Base-by-base conservation (phyloP, 37 sponge, comb jelly and placozoan genomes). In the Aplysina aerophoba region DNA sequence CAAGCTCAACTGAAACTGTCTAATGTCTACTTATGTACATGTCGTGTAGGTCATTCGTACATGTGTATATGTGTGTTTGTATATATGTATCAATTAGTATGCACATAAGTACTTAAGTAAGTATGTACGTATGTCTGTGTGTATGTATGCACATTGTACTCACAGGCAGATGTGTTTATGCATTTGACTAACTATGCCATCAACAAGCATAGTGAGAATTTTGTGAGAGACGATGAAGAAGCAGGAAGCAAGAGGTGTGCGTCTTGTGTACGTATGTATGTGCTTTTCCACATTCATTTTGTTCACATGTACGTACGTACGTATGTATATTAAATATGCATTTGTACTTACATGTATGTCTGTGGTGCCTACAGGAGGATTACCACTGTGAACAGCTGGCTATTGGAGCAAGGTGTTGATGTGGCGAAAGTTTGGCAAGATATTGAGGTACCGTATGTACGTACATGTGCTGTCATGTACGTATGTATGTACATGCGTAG, bases 161-260 rank as follows among this genome's bases (percentile, higher is more conserved):
- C 86, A 25, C 75, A 97, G 98, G 81, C 86, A 67, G 90, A 96
- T 67, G 88, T 89, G 36, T 93, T 87, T 69, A 95, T 99, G 97
- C 99, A 99, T 56, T 89, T 99, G 31, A 99, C 99, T 19, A 99
- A 99, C 89, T 99, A 99, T 85, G 94, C 99, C 59, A 96, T 99
- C 60, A 99, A 97, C 83, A 99, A 99, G 83, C 86, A 85, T 68
- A 97, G 96, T 84, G 90, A 93, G 31, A 92, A 97, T 28, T 99
- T 99, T 86, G 81, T 97, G 11, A 69, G 91, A 41, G 99, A 99
- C 67, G 97, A 96, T 61, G 95, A 95, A 34, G 78, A 75, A 17
- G 56, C 41, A 62, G 99, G 99, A 15, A 97, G 98, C 75, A 99
- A 99, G 85, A 89, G 78, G 78, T 75, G 38, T 21, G 44, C 22